phyloP scores from a whole-genome alignment of 2,888 invertebrate species.

The Lysandra coridon region DNA sequence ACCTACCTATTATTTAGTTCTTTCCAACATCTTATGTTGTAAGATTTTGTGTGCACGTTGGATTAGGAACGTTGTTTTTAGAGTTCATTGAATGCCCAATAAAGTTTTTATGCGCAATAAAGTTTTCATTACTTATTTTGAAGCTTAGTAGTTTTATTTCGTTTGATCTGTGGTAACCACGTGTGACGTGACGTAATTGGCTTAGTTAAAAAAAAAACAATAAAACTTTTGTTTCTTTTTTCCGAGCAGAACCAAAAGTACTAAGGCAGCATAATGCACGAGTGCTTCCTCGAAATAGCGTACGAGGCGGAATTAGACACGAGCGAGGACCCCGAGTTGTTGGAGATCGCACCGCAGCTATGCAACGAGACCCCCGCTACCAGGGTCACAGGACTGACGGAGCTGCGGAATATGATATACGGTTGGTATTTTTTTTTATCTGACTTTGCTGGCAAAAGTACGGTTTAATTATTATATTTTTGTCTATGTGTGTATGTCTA shows the following conservation, averaged over 20 bases:
- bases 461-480: too few relatives aligned
- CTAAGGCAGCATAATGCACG: slow-evolving; percentile 57
- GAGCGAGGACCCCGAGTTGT: slow-evolving; percentile 60
- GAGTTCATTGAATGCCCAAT: too few relatives aligned
- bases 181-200: not conserved
- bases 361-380: slow-evolving; percentile 64
- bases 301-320: slow-evolving; percentile 68
- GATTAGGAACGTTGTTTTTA: too few relatives aligned
- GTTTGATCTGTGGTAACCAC: too few relatives aligned
- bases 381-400: slow-evolving; percentile 57
- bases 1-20: too few relatives aligned
- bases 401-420: slow-evolving; percentile 64
- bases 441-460: too few relatives aligned
- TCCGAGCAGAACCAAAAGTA: slow-evolving; percentile 34
- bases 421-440: slow-evolving; percentile 46
- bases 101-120: too few relatives aligned
- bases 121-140: too few relatives aligned
- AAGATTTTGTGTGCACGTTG: too few relatives aligned
- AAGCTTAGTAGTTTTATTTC: too few relatives aligned
- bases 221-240: slow-evolving; percentile 23
- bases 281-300: slow-evolving; percentile 67
- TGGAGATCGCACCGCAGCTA: slow-evolving; percentile 55
- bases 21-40: too few relatives aligned
- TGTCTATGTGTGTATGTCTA: too few relatives aligned
- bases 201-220: not conserved